Base-by-base conservation (phyloP, 2,888 invertebrate genomes). In the Dolomedes plantarius region DNA sequence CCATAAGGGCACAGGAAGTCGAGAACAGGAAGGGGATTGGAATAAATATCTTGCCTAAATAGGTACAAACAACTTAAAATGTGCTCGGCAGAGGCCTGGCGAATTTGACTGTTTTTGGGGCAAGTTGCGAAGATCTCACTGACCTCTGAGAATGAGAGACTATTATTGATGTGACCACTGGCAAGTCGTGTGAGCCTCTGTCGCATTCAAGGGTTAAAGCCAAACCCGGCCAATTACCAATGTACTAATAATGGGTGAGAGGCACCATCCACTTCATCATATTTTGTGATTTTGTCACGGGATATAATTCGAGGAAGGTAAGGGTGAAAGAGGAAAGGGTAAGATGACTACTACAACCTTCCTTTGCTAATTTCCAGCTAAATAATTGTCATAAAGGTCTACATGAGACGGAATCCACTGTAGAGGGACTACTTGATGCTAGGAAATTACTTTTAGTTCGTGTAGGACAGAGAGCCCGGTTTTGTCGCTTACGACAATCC, bases 41-140 rank as follows among this genome's bases (percentile, higher is more conserved):
- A n/a, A n/a, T n/a, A n/a, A n/a, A n/a, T n/a, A n/a, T n/a, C n/a
- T n/a, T n/a, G n/a, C n/a, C n/a, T n/a, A n/a, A 16, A 65, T n/a
- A n/a, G n/a, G n/a, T n/a, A n/a, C n/a, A n/a, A n/a, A 16, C 31
- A 65, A 9, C 65, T 29, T 65, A 65, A 29, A 5, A 65, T 29
- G 16, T 65, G 65, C 31, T 65, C 1, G 13, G 65, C 31, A 13
- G 41, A 46, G 13, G 41, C 41, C 13, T 46, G 41, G n/a, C 46
- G 41, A n/a, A n/a, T n/a, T n/a, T n/a, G n/a, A n/a, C n/a, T n/a
- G 16, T 31, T 65, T 65, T 65, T 65, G 13, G 31, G 65, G 65
- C 29, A 9, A 65, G 65, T 65, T 29, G 31, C 11, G 36, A 65
- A n/a, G 16, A 31, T 29, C 7, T 31, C 11, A 16, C 31, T 65